Evolutionary conservation across 2,888 invertebrate species (phyloP).

Genomic region (Hedya salicella): DNA sequence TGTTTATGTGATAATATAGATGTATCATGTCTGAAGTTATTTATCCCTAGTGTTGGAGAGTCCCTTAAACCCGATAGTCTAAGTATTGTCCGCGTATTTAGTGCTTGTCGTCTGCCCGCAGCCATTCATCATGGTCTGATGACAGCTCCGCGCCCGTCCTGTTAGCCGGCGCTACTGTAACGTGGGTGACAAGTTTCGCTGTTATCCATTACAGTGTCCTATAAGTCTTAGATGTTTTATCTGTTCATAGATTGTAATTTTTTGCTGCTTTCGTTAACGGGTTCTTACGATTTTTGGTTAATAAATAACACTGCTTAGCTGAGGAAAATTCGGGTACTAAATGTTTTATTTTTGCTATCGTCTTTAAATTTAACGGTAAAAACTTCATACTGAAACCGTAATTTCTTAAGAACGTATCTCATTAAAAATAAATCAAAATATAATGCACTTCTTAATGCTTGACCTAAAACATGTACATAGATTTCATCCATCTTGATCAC

Average conservation of each 20-base stretch:
- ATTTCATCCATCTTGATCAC: slow-evolving; percentile 33
- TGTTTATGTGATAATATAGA: too few relatives aligned
- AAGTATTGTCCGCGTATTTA: slow-evolving; percentile 16
- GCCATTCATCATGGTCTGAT: slow-evolving; percentile 49
- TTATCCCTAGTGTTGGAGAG: too few relatives aligned
- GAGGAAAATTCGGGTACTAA: not conserved
- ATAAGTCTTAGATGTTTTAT: slow-evolving; percentile 13
- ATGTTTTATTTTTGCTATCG: not conserved
- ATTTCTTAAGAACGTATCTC: too few relatives aligned
- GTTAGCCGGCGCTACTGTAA: slow-evolving; percentile 44
- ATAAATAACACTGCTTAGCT: slow-evolving; percentile 11
- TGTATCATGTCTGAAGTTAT: too few relatives aligned
- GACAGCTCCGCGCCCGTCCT: slow-evolving; percentile 47
- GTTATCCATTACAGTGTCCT: slow-evolving; percentile 57
- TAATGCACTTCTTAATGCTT: slow-evolving; percentile 6
- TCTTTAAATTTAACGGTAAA: too few relatives aligned
- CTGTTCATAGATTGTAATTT: slow-evolving; percentile 14
- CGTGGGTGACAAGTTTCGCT: slow-evolving; percentile 44
- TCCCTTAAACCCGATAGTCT: not conserved
- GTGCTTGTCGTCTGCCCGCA: slow-evolving; percentile 16
- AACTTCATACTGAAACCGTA: too few relatives aligned
- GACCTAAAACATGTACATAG: slow-evolving; percentile 30
- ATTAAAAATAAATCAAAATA: slow-evolving; percentile 9
- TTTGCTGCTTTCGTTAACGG: too few relatives aligned
- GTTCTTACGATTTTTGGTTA: not conserved